Percentiles rank a stretch among this genome's conserved stretches.
phyloP scores from a whole-genome alignment of 1,140 invertebrate genomes.

The Cyclargus thomasi region DNA sequence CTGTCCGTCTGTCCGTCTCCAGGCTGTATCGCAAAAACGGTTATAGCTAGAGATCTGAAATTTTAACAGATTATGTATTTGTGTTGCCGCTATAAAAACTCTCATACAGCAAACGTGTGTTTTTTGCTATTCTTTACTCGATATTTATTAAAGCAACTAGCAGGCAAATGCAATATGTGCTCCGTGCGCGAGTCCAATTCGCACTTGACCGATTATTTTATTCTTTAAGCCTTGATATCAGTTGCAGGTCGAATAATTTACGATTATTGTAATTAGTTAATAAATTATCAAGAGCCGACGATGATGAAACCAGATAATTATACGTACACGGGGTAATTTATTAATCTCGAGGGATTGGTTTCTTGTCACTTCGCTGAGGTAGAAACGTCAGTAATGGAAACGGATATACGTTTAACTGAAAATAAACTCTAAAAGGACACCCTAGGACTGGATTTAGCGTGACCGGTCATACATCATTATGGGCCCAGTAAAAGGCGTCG shows the following conservation, averaged over 20 bases:
- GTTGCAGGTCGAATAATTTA: not conserved
- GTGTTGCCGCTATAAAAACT: too few relatives aligned
- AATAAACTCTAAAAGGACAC: not conserved
- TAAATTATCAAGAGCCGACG: not conserved
- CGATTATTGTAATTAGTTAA: not conserved
- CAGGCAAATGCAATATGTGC: too few relatives aligned
- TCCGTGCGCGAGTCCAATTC: too few relatives aligned
- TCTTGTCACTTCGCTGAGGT: not conserved
- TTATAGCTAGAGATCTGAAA: too few relatives aligned
- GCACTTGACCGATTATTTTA: too few relatives aligned
- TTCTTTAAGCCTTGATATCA: too few relatives aligned
- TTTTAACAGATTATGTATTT: too few relatives aligned
- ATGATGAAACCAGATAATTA: slow-evolving; percentile 1
- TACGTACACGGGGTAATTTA: not conserved
- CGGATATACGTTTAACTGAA: not conserved
- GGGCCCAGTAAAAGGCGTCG: slow-evolving; percentile 25
- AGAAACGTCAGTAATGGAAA: slow-evolving; percentile 8
- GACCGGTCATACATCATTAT: slow-evolving; percentile 3
- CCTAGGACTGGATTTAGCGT: not conserved
- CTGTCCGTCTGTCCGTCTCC: too few relatives aligned
- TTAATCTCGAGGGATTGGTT: not conserved
- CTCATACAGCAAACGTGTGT: too few relatives aligned
- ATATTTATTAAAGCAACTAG: too few relatives aligned
- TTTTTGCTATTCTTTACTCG: too few relatives aligned
- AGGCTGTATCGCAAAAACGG: too few relatives aligned